These are phyloP conservation scores for Pantala flavescens DNA, from an alignment of 1,140 invertebrate genomes.

Conservation along the genomic window DNA sequence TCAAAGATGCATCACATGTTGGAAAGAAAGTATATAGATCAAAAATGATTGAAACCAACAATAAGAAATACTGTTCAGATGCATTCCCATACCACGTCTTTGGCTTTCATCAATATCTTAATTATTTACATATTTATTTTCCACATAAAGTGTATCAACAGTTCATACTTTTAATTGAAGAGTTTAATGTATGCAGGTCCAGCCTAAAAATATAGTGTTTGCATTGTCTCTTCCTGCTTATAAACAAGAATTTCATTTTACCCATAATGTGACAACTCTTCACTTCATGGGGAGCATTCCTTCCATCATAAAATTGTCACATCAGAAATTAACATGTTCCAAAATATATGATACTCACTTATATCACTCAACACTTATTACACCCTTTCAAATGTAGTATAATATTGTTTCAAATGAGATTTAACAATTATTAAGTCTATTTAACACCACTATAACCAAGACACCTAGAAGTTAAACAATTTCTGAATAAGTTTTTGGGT, in stretches of 20 bases:
- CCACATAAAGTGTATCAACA: not conserved
- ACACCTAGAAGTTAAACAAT: not conserved
- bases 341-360: conserved; percentile 4
- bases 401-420: not conserved
- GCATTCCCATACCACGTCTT: not conserved
- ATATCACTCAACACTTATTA: not conserved
- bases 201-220: not conserved
- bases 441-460: not conserved
- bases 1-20: not conserved
- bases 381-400: not conserved
- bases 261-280: not conserved
- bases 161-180: not conserved
- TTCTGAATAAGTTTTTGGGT: no score
- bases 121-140: conserved; percentile 3
- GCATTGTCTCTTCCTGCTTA: not conserved
- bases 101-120: not conserved
- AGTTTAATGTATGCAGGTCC: not conserved
- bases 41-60: not conserved
- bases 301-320: not conserved
- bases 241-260: not conserved
- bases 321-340: conserved; percentile 7
- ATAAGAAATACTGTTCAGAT: not conserved
- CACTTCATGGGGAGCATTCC: not conserved
- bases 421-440: not conserved
- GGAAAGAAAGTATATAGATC: not conserved